phyloP scores from a whole-genome alignment of 1,140 invertebrate species.

The Diabrotica virgifera region DNA sequence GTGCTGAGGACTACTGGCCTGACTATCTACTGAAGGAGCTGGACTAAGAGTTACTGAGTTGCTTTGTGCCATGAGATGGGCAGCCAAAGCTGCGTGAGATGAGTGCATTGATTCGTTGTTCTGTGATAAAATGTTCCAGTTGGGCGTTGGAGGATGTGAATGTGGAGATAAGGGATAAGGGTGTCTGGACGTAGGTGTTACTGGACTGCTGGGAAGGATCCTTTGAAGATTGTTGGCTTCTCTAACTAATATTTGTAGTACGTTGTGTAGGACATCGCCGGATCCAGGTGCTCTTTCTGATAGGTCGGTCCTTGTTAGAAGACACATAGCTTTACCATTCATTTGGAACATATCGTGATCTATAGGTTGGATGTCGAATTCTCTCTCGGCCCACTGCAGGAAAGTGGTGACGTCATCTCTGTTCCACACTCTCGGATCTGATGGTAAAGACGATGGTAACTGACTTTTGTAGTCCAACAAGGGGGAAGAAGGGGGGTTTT shows the following conservation, averaged over 20 bases:
- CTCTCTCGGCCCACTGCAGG: conserved; percentile 86
- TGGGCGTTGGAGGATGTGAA: conserved; percentile 74
- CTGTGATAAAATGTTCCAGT: conserved; percentile 63
- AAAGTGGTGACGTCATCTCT: conserved; percentile 87
- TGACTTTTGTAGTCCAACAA: conserved; percentile 84
- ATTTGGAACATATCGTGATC: conserved; percentile 95
- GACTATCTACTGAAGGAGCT: conserved; percentile 83
- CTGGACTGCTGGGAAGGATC: conserved; percentile 76
- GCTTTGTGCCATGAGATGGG: conserved; percentile 62
- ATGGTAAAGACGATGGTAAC: conserved; percentile 72
- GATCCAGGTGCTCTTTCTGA: conserved; percentile 86
- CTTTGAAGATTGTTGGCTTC: conserved; percentile 72
- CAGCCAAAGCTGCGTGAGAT: conserved; percentile 60
- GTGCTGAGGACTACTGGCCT: conserved; percentile 76
- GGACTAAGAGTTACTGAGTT: conserved; percentile 88
- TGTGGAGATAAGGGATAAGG: conserved; percentile 72
- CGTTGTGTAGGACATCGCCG: conserved; percentile 91
- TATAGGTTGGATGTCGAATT: conserved; percentile 88
- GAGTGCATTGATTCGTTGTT: conserved; percentile 62
- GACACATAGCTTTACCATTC: conserved; percentile 79
- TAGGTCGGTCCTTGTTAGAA: conserved; percentile 85
- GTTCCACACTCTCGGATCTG: conserved; percentile 86
- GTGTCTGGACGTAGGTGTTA: conserved; percentile 78
- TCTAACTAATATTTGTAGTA: conserved; percentile 81
- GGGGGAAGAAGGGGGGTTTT: conserved; percentile 63